phyloP scores from a whole-genome alignment of 1,140 invertebrate genomes.

The Andrena cerasifolii region DNA sequence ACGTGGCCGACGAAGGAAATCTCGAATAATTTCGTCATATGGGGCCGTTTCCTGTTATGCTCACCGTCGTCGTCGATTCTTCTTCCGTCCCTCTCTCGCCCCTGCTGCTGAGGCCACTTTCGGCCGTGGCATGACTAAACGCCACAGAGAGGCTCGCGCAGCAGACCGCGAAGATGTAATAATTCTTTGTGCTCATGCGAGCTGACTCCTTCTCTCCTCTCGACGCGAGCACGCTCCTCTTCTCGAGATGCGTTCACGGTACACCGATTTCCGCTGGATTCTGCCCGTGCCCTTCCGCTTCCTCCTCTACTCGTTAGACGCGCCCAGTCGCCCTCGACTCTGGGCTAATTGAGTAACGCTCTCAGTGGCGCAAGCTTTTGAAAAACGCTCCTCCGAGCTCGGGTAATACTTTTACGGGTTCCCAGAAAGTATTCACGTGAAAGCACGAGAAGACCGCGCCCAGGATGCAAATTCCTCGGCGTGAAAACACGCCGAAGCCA shows the following conservation, averaged over 20 bases:
- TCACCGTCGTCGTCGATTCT: slow-evolving; percentile 42
- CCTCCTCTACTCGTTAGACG: slow-evolving; percentile 20
- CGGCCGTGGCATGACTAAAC: slow-evolving; percentile 66
- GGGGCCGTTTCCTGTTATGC: slow-evolving; percentile 45
- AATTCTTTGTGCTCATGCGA: slow-evolving; percentile 72
- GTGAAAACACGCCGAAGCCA: no score
- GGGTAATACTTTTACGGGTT: no score
- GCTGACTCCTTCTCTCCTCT: slow-evolving; percentile 56
- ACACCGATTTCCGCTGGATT: slow-evolving; percentile 68
- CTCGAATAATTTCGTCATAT: slow-evolving; percentile 45
- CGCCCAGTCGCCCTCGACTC: background rate
- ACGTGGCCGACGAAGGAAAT: slow-evolving; percentile 26
- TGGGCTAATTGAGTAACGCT: background rate
- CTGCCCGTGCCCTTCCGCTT: slow-evolving; percentile 33
- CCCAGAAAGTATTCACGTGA: no score
- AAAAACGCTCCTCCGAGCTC: no score
- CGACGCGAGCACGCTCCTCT: slow-evolving; percentile 44
- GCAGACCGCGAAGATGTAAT: slow-evolving; percentile 79
- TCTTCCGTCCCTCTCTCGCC: background rate
- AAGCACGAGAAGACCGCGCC: no score
- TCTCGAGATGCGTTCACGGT: slow-evolving; percentile 70
- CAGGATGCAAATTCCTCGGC: no score
- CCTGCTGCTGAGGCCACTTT: slow-evolving; percentile 46
- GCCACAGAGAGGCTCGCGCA: slow-evolving; percentile 57
- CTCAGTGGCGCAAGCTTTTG: no score